A percentile compares a stretch with the other conserved stretches of the same genome.
These are phyloP conservation scores for Melitaea athalia DNA, from an alignment of 2,888 invertebrate species.

Conservation along the genomic window DNA sequence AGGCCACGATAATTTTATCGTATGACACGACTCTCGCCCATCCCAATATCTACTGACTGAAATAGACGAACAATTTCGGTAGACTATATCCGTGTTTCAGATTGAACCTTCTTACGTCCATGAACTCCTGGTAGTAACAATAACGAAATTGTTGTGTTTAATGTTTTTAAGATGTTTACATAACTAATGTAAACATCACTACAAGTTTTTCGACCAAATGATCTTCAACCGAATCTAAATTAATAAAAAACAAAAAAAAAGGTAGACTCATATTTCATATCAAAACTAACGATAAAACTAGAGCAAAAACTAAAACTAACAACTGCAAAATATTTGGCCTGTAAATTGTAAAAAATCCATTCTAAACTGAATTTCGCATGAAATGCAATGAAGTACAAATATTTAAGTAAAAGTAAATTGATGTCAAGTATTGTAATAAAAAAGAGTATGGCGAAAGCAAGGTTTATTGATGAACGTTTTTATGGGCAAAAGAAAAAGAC, in stretches of 20 bases:
- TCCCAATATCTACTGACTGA: conserved; percentile 60
- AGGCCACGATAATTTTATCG: conserved; percentile 79
- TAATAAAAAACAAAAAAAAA: too few species aligned
- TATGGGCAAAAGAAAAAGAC: not conserved
- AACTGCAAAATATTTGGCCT: too few species aligned
- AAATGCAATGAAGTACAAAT: too few species aligned
- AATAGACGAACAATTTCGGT: conserved; percentile 55
- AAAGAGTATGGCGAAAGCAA: not conserved
- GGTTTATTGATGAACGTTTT: not conserved
- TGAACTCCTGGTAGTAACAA: conserved; percentile 37
- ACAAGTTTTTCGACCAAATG: too few species aligned
- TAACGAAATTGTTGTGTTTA: not conserved
- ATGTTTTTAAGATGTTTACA: not conserved
- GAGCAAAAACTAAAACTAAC: too few species aligned
- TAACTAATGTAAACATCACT: not conserved
- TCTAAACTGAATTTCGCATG: too few species aligned
- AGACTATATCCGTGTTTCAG: conserved; percentile 38
- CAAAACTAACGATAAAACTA: too few species aligned
- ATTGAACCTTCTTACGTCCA: conserved; percentile 35
- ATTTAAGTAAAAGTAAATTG: not conserved
- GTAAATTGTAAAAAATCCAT: too few species aligned
- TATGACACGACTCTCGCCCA: conserved; percentile 62
- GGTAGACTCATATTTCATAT: too few species aligned
- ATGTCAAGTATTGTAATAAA: not conserved
- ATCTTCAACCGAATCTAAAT: too few species aligned